A percentile compares a stretch with the other conserved stretches of the same genome.
These are phyloP conservation scores for Halichondria panicea DNA, from an alignment of 37 sponge, comb jelly and placozoan genomes.

Conservation along the genomic window DNA sequence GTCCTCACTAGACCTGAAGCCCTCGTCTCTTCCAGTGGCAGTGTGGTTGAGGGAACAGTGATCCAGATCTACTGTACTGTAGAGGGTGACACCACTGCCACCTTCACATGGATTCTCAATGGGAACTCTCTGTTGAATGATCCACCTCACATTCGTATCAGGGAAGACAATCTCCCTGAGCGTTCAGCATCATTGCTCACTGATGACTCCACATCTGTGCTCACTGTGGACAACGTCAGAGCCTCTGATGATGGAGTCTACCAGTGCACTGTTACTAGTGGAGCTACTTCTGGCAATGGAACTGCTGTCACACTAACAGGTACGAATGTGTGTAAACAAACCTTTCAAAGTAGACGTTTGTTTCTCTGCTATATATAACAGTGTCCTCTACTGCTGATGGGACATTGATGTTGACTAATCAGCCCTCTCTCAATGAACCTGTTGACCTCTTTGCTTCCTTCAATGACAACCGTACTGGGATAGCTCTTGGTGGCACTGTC, in stretches of 20 bases:
- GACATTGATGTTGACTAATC: not conserved
- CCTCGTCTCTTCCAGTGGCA: not conserved
- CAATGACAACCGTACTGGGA: not conserved
- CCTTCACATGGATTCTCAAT: constrained; percentile 34
- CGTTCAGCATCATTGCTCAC: no score
- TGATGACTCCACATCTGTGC: constrained; percentile 14
- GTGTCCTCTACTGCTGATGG: not conserved
- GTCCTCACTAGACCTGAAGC: constrained; percentile 14
- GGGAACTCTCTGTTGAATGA: constrained; percentile 2
- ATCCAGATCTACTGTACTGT: constrained; percentile 31
- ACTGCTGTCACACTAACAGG: constrained; percentile 11
- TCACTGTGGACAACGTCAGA: constrained; percentile 23
- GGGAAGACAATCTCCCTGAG: not conserved
- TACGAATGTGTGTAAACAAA: no score
- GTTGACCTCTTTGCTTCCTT: no score
- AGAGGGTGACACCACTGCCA: not conserved
- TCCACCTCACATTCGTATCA: constrained; percentile 33
- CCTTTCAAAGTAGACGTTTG: no score
- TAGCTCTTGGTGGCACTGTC: not conserved
- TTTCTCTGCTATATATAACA: constrained; percentile 10
- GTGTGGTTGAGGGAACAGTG: constrained; percentile 37
- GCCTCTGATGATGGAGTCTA: constrained; percentile 24
- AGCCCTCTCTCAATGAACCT: not conserved
- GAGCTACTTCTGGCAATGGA: not conserved
- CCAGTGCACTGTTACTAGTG: constrained; percentile 8